A percentile compares a stretch with the other conserved stretches of the same genome.
These are phyloP conservation scores for Lycaon pictus DNA, from an alignment of 2,113 vertebrate species.

Conservation along the genomic window DNA sequence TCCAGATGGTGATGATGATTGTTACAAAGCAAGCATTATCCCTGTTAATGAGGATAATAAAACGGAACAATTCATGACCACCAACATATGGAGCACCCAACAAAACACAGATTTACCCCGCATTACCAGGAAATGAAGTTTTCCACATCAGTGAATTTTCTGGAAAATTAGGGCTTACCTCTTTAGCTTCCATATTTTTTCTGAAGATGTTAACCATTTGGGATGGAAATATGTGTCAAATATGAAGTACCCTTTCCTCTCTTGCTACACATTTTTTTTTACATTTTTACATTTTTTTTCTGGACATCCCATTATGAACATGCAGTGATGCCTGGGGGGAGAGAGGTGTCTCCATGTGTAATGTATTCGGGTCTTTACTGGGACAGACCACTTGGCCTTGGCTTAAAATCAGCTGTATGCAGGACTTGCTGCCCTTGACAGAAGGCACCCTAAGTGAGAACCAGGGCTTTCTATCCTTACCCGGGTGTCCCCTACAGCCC, in stretches of 20 bases:
- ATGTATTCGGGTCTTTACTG: background rate
- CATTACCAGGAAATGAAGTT: conserved; percentile 69
- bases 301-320: background rate
- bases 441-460: background rate
- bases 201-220: conserved; percentile 51
- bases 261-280: background rate
- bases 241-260: background rate
- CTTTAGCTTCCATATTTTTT: conserved; percentile 43
- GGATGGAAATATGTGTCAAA: background rate
- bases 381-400: background rate
- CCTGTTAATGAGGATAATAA: conserved; percentile 79
- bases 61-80: conserved; percentile 66
- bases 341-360: background rate
- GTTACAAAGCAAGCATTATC: conserved; percentile 72
- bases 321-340: fast-evolving
- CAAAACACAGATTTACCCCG: conserved; percentile 63
- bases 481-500: background rate
- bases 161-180: conserved; percentile 69
- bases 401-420: background rate
- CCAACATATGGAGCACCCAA: conserved; percentile 59
- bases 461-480: background rate
- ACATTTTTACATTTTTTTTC: background rate
- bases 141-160: conserved; percentile 70
- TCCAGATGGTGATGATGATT: conserved; percentile 77
- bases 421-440: background rate